Evolutionary conservation across 2,113 vertebrate genomes (phyloP).

Genomic region (Cervus canadensis): DNA sequence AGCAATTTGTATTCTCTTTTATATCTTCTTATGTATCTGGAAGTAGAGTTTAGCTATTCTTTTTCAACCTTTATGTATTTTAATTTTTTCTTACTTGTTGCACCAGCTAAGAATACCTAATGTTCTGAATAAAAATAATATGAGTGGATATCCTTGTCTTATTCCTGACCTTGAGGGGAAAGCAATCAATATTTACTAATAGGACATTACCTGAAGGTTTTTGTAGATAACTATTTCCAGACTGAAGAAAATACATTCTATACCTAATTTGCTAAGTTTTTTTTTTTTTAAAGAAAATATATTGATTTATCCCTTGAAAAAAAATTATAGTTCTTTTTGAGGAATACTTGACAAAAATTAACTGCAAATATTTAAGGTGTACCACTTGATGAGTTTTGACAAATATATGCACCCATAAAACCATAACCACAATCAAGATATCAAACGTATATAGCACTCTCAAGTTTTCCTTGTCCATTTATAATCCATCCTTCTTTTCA

Average conservation of each 20-base stretch:
- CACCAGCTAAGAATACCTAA: background rate
- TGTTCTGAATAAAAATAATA: background rate
- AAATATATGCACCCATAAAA: background rate
- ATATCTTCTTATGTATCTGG: background rate
- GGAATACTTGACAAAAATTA: background rate
- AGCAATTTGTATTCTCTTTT: background rate
- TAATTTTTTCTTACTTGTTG: background rate
- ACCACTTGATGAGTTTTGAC: background rate
- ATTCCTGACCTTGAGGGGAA: background rate
- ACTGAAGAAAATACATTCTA: background rate
- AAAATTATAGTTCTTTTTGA: background rate
- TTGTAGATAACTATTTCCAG: background rate
- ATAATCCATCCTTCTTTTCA: background rate
- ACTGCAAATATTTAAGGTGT: background rate
- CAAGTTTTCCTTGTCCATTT: background rate
- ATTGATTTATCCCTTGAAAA: background rate
- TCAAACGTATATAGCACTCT: background rate
- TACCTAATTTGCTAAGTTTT: background rate
- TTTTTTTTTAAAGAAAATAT: background rate
- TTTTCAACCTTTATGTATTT: background rate
- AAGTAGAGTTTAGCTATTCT: background rate
- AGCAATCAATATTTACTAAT: background rate
- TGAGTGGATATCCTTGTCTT: background rate
- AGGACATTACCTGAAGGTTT: background rate
- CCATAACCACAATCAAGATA: background rate